Evolutionary conservation across 2,113 vertebrate genomes (phyloP), one percentile per base, ranked within the genome.

Genomic region (Loxodonta africana): DNA sequence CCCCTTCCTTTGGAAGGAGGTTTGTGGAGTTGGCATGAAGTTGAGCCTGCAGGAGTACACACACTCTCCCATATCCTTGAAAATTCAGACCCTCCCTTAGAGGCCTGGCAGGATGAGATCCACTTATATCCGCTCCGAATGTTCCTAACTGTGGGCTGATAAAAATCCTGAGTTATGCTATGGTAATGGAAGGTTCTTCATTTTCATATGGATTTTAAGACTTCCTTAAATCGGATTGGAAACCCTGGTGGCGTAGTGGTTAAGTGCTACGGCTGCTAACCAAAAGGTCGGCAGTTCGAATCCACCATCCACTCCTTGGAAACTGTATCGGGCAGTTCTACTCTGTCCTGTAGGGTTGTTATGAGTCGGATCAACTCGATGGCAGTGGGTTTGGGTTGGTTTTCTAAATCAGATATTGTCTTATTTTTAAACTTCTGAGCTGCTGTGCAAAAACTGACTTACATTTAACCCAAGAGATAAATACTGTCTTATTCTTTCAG

Each of bases 361-460:
- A 37, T 37, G 37, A 37, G 37, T 37, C 37, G 37, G 37, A 37
- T 37, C 37, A 37, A 37, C 37, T 37, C 37, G 37, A 37, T 37
- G 37, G 37, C 37, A 37, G 37, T 37, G 37, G 37, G 37, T 37
- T 37, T 37, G 37, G 37, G 37, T 37, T 37, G 37, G 37, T 37
- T 37, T 37, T 37, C 2, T 37, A 37, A 37, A 37, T 37, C 37
- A 37, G 37, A 37, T 37, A 37, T 89, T 87, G 20, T 88, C 77
- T 74, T 92, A 83, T 83, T 95, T 90, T 94, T 92, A 30, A 88
- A 26, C 85, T 90, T 88, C 9, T 81, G 41, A 46, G 37, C 65
- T 53, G 10, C 51, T 65, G 0, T 44, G 14, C 60, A 82, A 76
- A 94, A 93, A 78, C 25, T 14, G 73, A 78, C 37, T 63, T 57